phyloP scores from a whole-genome alignment of 2,888 invertebrate genomes.

The Apamea anceps region DNA sequence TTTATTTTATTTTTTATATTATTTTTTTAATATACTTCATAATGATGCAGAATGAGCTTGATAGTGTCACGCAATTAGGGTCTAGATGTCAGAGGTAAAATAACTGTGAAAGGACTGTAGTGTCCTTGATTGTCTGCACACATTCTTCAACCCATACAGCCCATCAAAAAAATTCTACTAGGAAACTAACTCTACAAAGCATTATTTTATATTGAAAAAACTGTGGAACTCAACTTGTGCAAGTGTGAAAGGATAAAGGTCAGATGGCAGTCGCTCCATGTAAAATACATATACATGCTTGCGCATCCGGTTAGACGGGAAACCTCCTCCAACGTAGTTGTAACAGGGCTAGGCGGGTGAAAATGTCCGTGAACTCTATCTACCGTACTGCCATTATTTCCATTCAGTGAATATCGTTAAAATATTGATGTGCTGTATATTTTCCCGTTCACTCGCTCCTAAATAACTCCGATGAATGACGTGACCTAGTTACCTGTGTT shows the following conservation, averaged over 20 bases:
- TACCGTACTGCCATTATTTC: conserved; percentile 23
- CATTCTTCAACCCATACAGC: neutral
- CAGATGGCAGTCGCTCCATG: no score
- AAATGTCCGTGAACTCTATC: conserved; percentile 17
- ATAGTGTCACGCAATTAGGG: no score
- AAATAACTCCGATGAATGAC: conserved; percentile 37
- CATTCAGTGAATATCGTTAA: conserved; percentile 35
- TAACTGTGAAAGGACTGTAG: no score
- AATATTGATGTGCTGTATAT: conserved; percentile 48
- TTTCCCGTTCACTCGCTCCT: conserved; percentile 37
- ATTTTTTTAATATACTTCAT: no score
- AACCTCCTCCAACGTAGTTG: neutral
- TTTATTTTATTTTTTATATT: no score
- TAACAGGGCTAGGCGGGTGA: neutral
- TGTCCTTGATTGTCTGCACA: neutral
- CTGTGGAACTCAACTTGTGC: no score
- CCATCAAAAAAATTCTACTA: neutral
- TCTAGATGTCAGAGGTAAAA: no score
- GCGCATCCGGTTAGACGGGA: no score
- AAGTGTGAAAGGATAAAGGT: neutral
- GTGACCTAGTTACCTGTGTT: conserved; percentile 58
- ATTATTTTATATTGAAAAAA: neutral
- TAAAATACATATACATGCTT: neutral
- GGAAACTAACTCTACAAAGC: neutral
- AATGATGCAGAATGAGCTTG: no score